A percentile compares a stretch with the other conserved stretches of the same genome.
Evolutionary conservation across 2,113 vertebrate species (phyloP).

Genomic region (Chlamydotis undulata): DNA sequence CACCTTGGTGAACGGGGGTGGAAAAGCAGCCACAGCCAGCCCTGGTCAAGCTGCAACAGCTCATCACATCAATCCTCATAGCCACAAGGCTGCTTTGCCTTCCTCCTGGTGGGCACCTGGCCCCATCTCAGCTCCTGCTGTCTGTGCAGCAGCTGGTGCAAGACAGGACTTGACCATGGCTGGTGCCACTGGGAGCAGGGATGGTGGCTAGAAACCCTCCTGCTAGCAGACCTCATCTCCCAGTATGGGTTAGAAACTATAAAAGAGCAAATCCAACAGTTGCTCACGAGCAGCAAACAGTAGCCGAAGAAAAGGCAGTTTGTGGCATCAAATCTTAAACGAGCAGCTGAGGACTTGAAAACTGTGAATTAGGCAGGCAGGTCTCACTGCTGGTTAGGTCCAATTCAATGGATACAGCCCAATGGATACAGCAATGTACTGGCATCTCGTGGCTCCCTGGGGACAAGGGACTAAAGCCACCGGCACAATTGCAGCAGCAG

Average conservation of each 20-base stretch:
- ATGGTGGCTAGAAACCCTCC: neutral
- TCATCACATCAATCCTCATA: fast-evolving
- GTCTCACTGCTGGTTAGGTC: neutral
- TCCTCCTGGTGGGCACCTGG: neutral
- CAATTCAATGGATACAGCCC: neutral
- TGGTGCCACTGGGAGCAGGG: neutral
- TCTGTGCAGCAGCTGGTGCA: neutral
- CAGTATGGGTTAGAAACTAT: neutral
- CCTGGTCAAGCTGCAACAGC: neutral
- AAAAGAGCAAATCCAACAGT: neutral
- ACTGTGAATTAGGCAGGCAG: neutral
- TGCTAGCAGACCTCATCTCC: neutral
- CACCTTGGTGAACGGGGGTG: neutral
- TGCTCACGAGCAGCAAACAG: neutral
- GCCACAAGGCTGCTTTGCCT: neutral
- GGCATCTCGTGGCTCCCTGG: neutral
- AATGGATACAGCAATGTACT: neutral
- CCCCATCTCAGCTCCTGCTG: neutral
- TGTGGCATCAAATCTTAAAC: neutral
- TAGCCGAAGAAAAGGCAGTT: neutral
- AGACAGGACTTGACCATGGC: neutral
- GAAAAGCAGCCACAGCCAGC: neutral
- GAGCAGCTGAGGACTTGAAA: neutral
- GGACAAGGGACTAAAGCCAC: neutral
- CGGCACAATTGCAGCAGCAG: neutral